A percentile compares a stretch with the other conserved stretches of the same genome.
These are phyloP conservation scores for Scleropages formosus DNA, from an alignment of 2,797 vertebrate species.

Conservation along the genomic window DNA sequence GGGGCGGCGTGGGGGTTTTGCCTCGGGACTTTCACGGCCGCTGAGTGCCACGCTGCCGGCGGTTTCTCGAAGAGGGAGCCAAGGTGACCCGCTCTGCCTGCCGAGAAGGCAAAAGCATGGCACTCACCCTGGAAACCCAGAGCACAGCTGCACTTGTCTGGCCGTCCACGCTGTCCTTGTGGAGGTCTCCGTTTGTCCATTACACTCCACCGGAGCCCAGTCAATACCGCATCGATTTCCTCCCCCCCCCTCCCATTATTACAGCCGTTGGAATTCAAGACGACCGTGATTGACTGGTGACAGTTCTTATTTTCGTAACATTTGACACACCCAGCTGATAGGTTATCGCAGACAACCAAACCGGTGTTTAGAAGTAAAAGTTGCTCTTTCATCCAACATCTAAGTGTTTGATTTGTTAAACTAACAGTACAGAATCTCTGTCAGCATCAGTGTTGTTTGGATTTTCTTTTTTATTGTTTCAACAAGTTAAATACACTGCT, in stretches of 20 bases:
- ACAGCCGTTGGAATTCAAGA: slow-evolving; percentile 66
- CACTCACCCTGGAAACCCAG: slow-evolving; percentile 53
- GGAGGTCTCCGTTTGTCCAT: slow-evolving; percentile 61
- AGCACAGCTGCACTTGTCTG: slow-evolving; percentile 53
- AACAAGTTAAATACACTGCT: slow-evolving; percentile 20
- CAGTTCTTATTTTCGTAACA: not conserved
- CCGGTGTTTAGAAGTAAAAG: slow-evolving; percentile 2
- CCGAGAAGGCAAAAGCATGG: slow-evolving; percentile 60
- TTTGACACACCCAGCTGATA: not conserved
- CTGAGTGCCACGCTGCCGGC: too few relatives aligned
- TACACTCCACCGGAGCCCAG: slow-evolving; percentile 61
- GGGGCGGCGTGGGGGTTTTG: slow-evolving; percentile 7
- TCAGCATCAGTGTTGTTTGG: slow-evolving; percentile 17
- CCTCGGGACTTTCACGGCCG: slow-evolving; percentile 15
- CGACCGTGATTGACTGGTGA: slow-evolving; percentile 66
- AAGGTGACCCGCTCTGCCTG: slow-evolving; percentile 43
- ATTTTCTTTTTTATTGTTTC: slow-evolving; percentile 20
- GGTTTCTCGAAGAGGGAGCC: too few relatives aligned
- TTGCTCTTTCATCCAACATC: not conserved
- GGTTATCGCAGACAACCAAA: not conserved
- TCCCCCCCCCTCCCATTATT: slow-evolving; percentile 58
- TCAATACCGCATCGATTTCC: slow-evolving; percentile 74
- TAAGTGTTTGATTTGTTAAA: not conserved
- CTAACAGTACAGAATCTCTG: not conserved
- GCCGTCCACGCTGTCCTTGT: slow-evolving; percentile 65